Conservation (phyloP, 2,797 vertebrate species). For the Anguilla megastoma region DNA sequence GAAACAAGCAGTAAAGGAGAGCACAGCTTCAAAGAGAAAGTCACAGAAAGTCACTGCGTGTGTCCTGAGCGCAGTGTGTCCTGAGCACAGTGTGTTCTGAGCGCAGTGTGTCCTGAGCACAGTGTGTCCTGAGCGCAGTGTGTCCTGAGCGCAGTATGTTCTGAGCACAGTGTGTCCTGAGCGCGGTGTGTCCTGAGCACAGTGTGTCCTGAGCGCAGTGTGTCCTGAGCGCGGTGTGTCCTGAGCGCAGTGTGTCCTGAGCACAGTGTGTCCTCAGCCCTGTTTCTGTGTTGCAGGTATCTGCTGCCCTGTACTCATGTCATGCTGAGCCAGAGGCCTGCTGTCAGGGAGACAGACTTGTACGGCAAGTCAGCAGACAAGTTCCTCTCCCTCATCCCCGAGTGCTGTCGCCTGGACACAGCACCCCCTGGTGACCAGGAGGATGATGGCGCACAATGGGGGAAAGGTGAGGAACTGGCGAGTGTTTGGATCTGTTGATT, state of each 20-base stretch:
- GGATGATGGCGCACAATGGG: constrained; percentile 80
- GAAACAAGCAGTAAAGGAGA: neutral
- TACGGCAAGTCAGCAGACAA: constrained; percentile 90
- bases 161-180: no score
- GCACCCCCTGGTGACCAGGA: constrained; percentile 67
- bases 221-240: neutral
- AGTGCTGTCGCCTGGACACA: constrained; percentile 81
- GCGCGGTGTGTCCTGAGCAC: neutral
- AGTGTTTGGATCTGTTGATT: neutral
- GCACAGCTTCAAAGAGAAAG: neutral
- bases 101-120: neutral
- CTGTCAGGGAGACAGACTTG: constrained; percentile 88
- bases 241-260: neutral
- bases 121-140: no score
- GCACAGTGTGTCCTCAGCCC: neutral
- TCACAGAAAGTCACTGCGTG: neutral
- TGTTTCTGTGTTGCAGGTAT: constrained; percentile 74
- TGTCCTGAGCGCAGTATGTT: no score
- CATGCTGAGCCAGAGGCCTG: constrained; percentile 94
- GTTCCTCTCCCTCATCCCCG: constrained; percentile 91
- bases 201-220: neutral
- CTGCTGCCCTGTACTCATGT: constrained; percentile 95
- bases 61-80: neutral
- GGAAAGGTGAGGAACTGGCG: constrained; percentile 74
- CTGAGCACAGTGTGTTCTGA: neutral